These are phyloP conservation scores for Zapus hudsonius DNA, from an alignment of 2,113 vertebrate species.

Conservation along the genomic window DNA sequence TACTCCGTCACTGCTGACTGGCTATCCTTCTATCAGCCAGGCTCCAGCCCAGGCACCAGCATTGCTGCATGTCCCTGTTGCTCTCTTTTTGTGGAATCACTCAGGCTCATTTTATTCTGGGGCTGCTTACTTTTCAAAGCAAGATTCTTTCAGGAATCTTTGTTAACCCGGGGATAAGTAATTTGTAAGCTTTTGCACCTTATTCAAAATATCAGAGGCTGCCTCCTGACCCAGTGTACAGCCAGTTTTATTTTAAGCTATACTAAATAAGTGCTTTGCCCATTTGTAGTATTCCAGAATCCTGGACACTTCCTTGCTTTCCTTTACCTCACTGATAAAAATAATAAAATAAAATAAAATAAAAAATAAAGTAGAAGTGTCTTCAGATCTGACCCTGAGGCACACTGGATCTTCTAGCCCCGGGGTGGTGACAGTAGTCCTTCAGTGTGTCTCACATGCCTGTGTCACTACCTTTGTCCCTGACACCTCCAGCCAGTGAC, in stretches of 20 bases:
- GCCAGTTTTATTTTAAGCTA: neutral
- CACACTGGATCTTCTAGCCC: neutral
- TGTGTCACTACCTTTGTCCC: neutral
- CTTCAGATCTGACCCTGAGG: neutral
- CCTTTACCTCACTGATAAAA: fast-evolving
- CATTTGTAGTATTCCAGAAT: no score
- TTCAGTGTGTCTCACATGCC: neutral
- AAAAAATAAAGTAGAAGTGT: neutral
- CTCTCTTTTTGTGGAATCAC: neutral
- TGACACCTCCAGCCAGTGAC: neutral
- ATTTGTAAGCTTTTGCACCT: neutral
- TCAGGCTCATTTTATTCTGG: neutral
- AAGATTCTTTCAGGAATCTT: neutral
- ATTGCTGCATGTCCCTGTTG: neutral
- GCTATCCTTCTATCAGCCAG: neutral
- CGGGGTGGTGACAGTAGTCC: neutral
- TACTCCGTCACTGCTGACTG: neutral
- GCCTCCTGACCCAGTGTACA: neutral
- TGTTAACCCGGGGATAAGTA: neutral
- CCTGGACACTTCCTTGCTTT: no score
- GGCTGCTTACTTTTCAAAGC: neutral
- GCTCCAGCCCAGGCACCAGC: neutral
- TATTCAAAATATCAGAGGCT: neutral
- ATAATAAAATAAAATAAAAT: no score
- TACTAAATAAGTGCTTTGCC: neutral